phyloP scores from a whole-genome alignment of 2,797 vertebrate genomes.

The Paguma larvata region DNA sequence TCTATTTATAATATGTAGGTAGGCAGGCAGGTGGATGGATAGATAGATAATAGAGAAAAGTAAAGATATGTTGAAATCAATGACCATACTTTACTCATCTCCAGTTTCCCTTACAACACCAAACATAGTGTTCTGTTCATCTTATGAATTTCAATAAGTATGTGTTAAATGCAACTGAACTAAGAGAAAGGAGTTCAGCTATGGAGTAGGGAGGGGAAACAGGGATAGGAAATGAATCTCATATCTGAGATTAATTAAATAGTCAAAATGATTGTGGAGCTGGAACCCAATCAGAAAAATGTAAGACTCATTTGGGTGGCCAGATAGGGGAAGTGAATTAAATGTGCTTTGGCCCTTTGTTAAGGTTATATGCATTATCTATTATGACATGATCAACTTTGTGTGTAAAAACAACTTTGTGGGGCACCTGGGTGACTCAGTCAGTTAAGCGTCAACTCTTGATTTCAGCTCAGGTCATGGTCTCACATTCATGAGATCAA shows the following conservation, averaged over 20 bases:
- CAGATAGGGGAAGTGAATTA: background rate
- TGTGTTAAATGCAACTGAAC: background rate
- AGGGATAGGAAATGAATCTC: background rate
- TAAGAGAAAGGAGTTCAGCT: background rate
- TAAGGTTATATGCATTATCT: background rate
- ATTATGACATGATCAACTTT: background rate
- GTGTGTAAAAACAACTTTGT: background rate
- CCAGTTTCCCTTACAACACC: background rate
- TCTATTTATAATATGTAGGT: background rate
- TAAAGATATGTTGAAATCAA: background rate
- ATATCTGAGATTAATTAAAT: background rate
- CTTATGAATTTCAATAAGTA: background rate
- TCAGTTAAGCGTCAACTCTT: no score
- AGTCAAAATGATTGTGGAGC: background rate
- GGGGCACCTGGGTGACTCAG: no score
- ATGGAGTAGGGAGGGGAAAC: background rate
- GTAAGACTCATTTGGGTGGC: background rate
- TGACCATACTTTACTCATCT: background rate
- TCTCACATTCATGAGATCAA: no score
- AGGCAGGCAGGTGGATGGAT: background rate
- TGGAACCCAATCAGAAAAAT: background rate
- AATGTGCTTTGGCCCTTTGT: background rate
- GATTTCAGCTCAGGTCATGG: no score
- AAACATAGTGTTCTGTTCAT: background rate
- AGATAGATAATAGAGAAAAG: background rate